phyloP scores from a whole-genome alignment of 2,797 vertebrate genomes.

The Serranus cabrilla region DNA sequence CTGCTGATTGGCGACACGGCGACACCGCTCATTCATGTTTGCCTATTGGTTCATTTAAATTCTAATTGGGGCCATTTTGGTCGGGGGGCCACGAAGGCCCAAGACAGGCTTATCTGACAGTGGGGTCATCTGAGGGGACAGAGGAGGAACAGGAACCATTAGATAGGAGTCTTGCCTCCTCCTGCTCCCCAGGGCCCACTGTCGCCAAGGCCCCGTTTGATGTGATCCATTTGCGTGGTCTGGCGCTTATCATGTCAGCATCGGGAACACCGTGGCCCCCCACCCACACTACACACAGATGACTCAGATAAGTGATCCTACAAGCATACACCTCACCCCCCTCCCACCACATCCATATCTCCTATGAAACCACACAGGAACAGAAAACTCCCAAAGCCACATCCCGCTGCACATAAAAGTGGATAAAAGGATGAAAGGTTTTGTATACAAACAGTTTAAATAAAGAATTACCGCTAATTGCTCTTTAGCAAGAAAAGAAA shows the following conservation, averaged over 20 bases:
- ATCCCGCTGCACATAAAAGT: slow-evolving; percentile 84
- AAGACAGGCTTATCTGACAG: slow-evolving; percentile 68
- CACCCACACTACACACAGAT: slow-evolving; percentile 82
- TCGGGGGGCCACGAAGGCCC: slow-evolving; percentile 13
- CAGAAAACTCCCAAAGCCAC: slow-evolving; percentile 82
- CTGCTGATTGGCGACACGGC: slow-evolving; percentile 52
- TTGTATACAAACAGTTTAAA: slow-evolving; percentile 89
- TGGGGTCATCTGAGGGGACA: slow-evolving; percentile 77
- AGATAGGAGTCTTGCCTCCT: slow-evolving; percentile 76
- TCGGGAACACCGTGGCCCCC: slow-evolving; percentile 79
- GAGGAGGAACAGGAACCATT: slow-evolving; percentile 78
- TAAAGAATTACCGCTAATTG: slow-evolving; percentile 89
- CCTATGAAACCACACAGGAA: slow-evolving; percentile 74
- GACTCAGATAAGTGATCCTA: slow-evolving; percentile 77
- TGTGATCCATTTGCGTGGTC: slow-evolving; percentile 81
- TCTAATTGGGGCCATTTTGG: slow-evolving; percentile 66
- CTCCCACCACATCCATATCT: slow-evolving; percentile 72
- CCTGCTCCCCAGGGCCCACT: slow-evolving; percentile 75
- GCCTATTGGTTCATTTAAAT: slow-evolving; percentile 62
- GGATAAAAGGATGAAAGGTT: slow-evolving; percentile 88
- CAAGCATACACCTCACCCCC: slow-evolving; percentile 66
- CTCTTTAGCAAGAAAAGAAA: slow-evolving; percentile 87
- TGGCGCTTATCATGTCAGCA: slow-evolving; percentile 77
- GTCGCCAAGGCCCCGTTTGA: slow-evolving; percentile 77
- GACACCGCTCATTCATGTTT: slow-evolving; percentile 57